Evolutionary conservation across 2,113 vertebrate species (phyloP), one percentile per base, ranked within the genome.

Genomic region (Cettia cetti): DNA sequence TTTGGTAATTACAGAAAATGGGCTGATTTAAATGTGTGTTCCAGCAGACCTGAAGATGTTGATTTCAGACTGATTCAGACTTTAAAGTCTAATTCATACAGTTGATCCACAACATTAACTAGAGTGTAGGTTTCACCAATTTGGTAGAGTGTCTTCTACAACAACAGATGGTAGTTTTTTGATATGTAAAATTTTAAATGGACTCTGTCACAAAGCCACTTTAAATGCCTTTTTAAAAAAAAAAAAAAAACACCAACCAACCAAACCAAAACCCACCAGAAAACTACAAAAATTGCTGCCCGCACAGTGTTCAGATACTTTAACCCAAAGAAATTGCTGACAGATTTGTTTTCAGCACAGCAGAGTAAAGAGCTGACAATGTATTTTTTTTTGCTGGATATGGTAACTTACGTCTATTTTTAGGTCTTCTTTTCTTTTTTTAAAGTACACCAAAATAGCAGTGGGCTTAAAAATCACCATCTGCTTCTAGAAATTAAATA

Each of bases 331-430:
- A 97, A 98, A 97, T 65, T 95, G 97, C 97, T 98, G 97, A 98
- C 98, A 98, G 97, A 97, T 97, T 98, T 97, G 97, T 97, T 97
- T 97, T 94, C 91, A 90, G 87, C 96, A 91, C 83, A 93, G 88
- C 60, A 94, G 94, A 96, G 81, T 94, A 95, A 96, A 97, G 92
- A 96, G 98, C 98, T 98, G 98, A 98, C 96, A 96, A 92, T 61
- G 96, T 97, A 1, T 11, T 74, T 98, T 98, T 98, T 98, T 98
- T 97, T 97, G 83, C 97, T 96, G 97, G 94, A 95, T 97, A 96
- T 94, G 95, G 96, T 97, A 97, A 98, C 95, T 97, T 97, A 89
- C 56, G 86, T 94, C 97, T 99, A 98, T 98, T 98, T 98, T 98
- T 98, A 98, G 97, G 71, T 61, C 18, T 60, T 42, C 30, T 75